Percentiles rank a stretch among this genome's conserved stretches.
Conservation (phyloP, 2,888 invertebrate genomes). For the Chironomus riparius region DNA sequence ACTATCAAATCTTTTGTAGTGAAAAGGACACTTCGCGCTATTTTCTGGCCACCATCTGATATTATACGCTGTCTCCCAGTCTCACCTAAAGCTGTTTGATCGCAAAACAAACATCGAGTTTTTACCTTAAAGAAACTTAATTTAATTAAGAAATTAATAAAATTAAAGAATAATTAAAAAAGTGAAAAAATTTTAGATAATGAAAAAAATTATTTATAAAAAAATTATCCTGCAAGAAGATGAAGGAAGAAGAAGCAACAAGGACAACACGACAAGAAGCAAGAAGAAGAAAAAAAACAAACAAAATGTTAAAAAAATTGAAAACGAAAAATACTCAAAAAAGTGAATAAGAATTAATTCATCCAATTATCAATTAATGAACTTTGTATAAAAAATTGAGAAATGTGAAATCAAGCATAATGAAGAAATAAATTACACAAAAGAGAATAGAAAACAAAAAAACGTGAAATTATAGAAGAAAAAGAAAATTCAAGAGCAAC, state of each 20-base stretch:
- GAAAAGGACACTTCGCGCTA: conserved; percentile 42
- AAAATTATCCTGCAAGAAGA: background rate
- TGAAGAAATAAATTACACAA: too few species aligned
- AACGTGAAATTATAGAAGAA: background rate
- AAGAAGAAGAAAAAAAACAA: background rate
- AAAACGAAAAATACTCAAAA: background rate
- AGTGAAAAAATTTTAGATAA: conserved; percentile 27
- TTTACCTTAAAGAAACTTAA: conserved; percentile 19
- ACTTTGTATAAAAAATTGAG: background rate
- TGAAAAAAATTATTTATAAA: conserved; percentile 28
- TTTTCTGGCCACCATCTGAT: conserved; percentile 43
- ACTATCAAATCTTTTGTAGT: conserved; percentile 32
- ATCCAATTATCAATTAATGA: background rate
- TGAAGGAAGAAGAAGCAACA: conserved; percentile 1
- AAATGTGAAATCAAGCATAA: background rate
- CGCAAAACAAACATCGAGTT: conserved; percentile 28
- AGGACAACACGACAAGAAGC: background rate
- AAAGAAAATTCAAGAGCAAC: background rate
- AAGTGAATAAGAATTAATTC: background rate
- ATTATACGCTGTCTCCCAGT: conserved; percentile 44
- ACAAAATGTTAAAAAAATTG: background rate
- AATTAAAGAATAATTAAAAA: conserved; percentile 23
- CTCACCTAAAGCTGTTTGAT: conserved; percentile 41
- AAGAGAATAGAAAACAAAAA: background rate
- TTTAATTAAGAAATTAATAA: conserved; percentile 23